Conservation (phyloP, 2,888 invertebrate species). For the Lycophotia porphyrea region DNA sequence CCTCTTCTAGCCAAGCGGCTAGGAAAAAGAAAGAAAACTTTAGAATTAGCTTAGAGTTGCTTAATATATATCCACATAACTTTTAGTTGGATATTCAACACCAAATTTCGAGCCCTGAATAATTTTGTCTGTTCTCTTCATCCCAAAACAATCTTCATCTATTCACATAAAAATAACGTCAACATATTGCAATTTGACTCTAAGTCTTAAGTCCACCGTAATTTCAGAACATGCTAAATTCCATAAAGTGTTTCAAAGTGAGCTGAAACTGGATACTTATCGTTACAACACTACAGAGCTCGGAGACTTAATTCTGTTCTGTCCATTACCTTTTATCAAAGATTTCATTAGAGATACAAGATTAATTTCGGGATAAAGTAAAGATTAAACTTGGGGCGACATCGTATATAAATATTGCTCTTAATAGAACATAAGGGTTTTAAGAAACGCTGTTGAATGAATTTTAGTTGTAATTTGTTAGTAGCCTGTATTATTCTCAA, state of each 20-base stretch:
- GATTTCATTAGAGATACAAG: constrained; percentile 62
- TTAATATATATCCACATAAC: background rate
- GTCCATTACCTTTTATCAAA: constrained; percentile 55
- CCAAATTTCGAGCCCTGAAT: background rate
- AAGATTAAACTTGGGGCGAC: constrained; percentile 47
- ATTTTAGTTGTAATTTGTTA: background rate
- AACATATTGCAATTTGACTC: background rate
- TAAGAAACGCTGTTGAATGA: constrained; percentile 10
- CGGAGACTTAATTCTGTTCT: constrained; percentile 31
- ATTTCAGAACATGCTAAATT: constrained; percentile 24
- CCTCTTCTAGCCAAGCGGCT: too few species aligned
- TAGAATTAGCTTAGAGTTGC: background rate
- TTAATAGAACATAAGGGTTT: constrained; percentile 22
- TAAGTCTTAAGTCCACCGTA: background rate
- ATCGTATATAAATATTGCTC: constrained; percentile 51
- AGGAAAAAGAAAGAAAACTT: background rate
- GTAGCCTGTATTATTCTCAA: background rate
- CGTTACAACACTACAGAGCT: constrained; percentile 41
- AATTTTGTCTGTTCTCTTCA: background rate
- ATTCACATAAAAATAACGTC: constrained; percentile 1
- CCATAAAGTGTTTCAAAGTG: constrained; percentile 22
- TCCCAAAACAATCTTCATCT: background rate
- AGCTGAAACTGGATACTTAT: constrained; percentile 37
- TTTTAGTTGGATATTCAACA: too few species aligned
- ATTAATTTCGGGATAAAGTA: constrained; percentile 56